Percentiles rank a stretch among this genome's conserved stretches.
Conservation (phyloP, 2,113 vertebrate species). For the human region DNA sequence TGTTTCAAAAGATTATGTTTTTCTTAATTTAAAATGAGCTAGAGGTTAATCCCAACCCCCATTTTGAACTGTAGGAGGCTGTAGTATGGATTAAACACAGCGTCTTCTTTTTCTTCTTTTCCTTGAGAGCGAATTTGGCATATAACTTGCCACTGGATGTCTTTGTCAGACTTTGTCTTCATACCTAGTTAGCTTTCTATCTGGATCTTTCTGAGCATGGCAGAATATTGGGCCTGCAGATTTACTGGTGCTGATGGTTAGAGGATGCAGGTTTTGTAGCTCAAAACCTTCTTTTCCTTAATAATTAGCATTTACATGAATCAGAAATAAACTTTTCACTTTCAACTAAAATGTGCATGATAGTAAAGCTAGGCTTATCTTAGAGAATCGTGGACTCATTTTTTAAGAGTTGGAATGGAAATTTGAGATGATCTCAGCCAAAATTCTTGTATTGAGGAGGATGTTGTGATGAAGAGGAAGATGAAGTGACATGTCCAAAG, state of each 20-base stretch:
- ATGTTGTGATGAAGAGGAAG: conserved; percentile 6
- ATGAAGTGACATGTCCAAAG: neutral
- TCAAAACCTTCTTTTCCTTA: conserved; percentile 37
- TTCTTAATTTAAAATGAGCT: neutral
- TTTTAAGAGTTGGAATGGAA: neutral
- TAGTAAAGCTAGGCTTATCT: neutral
- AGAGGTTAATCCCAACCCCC: neutral
- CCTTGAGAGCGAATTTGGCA: neutral
- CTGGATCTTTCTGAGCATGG: neutral
- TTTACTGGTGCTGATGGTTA: conserved; percentile 21
- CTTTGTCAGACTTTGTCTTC: neutral
- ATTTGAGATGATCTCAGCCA: neutral
- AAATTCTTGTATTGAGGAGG: neutral
- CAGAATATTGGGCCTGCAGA: conserved; percentile 29
- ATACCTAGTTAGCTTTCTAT: neutral
- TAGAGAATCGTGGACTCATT: neutral
- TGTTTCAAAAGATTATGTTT: conserved; percentile 22
- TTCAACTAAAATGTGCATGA: neutral
- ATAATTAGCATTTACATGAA: conserved; percentile 12
- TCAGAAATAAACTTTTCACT: conserved; percentile 22
- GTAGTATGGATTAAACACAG: neutral
- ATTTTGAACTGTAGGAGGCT: neutral
- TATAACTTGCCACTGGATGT: neutral
- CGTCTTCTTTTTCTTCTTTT: neutral
- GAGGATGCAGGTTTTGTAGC: neutral